Base-by-base conservation (phyloP, 2,888 invertebrate genomes). In the Drosophila melanosoma region DNA sequence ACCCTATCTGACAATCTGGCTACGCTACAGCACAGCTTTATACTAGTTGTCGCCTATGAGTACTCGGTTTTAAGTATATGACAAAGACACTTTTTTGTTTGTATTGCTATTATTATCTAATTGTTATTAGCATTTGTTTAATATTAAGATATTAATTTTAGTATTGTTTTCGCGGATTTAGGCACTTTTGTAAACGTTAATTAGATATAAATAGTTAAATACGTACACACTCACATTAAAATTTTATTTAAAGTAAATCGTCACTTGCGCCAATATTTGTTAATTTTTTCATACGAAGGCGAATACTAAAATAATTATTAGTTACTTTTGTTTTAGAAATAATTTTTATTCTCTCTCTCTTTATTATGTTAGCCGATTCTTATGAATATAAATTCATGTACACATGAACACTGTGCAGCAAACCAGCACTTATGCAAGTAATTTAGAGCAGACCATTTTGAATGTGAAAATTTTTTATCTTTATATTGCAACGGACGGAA, bases 151-250 rank as follows among this genome's bases (percentile, higher is more conserved):
- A 61, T 57, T 48, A 26, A 67, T 36, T 60, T 54, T 66, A 65
- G 54, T 67, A 53, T 73, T 69, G 53, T 76, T 68, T 35, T 67
- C 54, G 62, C 75, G 60, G 65, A 71, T 80, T 54, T 84, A 85
- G 89, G 88, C 90, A 87, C 87, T 87, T 84, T 75, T 64, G 74
- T 77, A 79, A 81, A 75, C 59, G 61, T 57, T 61, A 66, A 49
- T 77, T 52, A 58, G 45, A 65, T 67, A 63, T 62, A 67, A 52
- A 56, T 45, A 56, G 36, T 63, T 60, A 57, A 56, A 79, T 69
- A 80, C 51, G 63, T 68, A 70, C 58, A 75, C 63, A 7, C n/a
- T 23, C 23, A 45, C 11, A 45, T 59, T 60, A 60, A 60, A 51
- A 51, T 45, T 45, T 12, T n/a, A 48, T 42, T 65, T 26, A 15